Evolutionary conservation across 2,888 invertebrate genomes (phyloP).

Genomic region (Dione vanillae): DNA sequence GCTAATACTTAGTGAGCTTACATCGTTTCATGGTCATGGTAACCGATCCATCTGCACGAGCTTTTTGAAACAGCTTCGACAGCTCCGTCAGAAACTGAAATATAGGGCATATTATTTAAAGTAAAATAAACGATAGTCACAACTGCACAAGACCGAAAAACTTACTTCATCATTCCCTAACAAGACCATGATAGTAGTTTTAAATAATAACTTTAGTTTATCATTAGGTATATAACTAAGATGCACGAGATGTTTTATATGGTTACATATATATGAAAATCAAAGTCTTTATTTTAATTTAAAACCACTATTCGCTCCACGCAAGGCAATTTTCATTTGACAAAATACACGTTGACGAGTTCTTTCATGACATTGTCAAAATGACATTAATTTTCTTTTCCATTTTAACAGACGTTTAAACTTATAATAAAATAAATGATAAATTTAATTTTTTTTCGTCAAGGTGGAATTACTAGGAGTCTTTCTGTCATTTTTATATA

Average conservation of each 20-base stretch:
- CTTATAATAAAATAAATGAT: background rate
- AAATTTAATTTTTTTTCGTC: no score
- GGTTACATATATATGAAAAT: slow-evolving; percentile 28
- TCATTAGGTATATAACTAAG: slow-evolving; percentile 13
- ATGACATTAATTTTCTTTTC: slow-evolving; percentile 14
- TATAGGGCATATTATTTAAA: slow-evolving; percentile 44
- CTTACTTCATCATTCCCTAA: slow-evolving; percentile 87
- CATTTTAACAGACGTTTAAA: background rate
- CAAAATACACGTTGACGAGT: slow-evolving; percentile 42
- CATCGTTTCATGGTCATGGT: slow-evolving; percentile 97
- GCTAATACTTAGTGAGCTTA: slow-evolving; percentile 82
- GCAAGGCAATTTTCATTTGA: slow-evolving; percentile 25
- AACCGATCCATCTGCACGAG: slow-evolving; percentile 91
- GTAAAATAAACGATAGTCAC: slow-evolving; percentile 1
- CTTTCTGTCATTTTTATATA: no score
- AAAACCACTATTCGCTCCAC: slow-evolving; percentile 30
- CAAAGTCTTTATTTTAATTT: slow-evolving; percentile 29
- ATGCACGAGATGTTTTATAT: background rate
- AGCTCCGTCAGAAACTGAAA: slow-evolving; percentile 93
- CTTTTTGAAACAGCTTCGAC: slow-evolving; percentile 93
- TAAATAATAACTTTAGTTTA: slow-evolving; percentile 10
- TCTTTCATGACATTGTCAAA: slow-evolving; percentile 32
- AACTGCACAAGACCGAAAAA: slow-evolving; percentile 1
- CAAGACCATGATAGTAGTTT: slow-evolving; percentile 84
- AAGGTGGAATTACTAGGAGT: no score